Base-by-base conservation (phyloP, 2,888 invertebrate species). In the Pyrrhia umbra region DNA sequence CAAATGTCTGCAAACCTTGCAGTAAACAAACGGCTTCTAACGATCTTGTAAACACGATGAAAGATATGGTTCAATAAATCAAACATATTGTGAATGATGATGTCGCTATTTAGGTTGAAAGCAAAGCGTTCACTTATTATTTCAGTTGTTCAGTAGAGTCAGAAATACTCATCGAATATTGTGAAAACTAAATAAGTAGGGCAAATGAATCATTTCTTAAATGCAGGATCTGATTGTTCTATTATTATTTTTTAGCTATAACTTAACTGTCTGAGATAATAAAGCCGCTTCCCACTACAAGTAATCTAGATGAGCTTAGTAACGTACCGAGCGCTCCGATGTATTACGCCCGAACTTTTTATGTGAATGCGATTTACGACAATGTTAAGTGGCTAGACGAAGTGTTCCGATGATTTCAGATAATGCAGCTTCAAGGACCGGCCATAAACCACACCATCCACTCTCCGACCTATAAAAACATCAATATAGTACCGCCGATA, bases 361-460 rank as follows among this genome's bases (percentile, higher is more conserved):
- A 84, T 72, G 65, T 54, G 71, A 69, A 65, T 51, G 27, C 50
- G 79, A 85, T 85, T 88, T 86, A 88, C 81, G 80, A 77, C 57
- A 69, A 68, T 73, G 87, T 77, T 85, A 86, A 88, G 83, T 81
- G 83, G 74, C 71, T 55, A 67, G 66, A 23, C 56, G 75, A 75
- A 78, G 80, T 77, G 83, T 59, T 76, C 20, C 65, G 66, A 82
- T 80, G 75, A 74, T 79, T 75, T 65, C 61, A 67, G 65, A 79
- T 84, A 86, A 84, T 85, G 84, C 69, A 69, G 56, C 67, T 59
- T 66, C 87, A 88, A 88, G 88, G 87, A 82, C 88, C 30, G 57
- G 37, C 52, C 64, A 77, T 75, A 72, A 81, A 76, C 61, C 61
- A 47, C 46, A 43, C 16, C 46, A 62, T 54, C 68, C 63, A 71